Percentiles rank a stretch among this genome's conserved stretches.
Evolutionary conservation across 2,113 vertebrate genomes (phyloP).

Genomic region (Pterocles burchelli): DNA sequence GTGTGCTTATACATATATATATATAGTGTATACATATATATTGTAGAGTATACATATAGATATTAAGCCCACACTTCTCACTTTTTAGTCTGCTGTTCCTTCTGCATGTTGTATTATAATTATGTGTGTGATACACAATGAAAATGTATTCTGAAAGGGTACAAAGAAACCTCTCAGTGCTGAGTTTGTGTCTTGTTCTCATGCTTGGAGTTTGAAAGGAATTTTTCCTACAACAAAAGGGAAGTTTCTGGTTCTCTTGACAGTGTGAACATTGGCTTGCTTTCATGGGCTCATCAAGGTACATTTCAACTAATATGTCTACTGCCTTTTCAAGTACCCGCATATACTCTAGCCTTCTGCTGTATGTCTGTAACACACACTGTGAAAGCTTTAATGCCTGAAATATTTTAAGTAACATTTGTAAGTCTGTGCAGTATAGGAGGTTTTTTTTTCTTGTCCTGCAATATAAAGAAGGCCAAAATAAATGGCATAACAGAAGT

Average conservation of each 20-base stretch:
- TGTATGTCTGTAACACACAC: background rate
- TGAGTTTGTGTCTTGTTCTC: background rate
- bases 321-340: background rate
- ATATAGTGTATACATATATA: too few species aligned
- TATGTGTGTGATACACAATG: background rate
- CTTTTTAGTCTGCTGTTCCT: background rate
- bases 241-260: background rate
- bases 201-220: background rate
- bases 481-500: background rate
- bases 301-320: background rate
- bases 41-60: background rate
- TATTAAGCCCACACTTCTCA: background rate
- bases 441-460: background rate
- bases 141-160: background rate
- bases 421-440: background rate
- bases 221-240: background rate
- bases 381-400: background rate
- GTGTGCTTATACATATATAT: background rate
- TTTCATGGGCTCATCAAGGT: background rate
- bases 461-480: background rate
- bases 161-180: background rate
- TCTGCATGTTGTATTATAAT: fast-evolving
- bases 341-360: background rate
- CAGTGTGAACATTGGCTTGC: background rate
- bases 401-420: background rate